Evolutionary conservation across 2,888 invertebrate species (phyloP).

Genomic region (Rhamphomyia laevipes): DNA sequence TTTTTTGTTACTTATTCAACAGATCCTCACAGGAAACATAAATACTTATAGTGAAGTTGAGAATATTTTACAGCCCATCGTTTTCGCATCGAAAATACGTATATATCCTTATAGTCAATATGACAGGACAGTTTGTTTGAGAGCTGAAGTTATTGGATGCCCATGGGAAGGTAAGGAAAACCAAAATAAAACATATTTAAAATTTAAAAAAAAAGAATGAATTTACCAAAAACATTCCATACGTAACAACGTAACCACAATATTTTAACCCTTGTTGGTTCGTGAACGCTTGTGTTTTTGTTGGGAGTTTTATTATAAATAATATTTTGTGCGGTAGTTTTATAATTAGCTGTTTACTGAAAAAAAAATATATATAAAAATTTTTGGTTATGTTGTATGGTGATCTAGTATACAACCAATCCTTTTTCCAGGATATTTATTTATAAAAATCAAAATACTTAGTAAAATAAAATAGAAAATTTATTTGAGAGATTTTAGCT

Average conservation of each 20-base stretch:
- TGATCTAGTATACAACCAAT: too few species aligned
- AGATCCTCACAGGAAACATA: constrained; percentile 68
- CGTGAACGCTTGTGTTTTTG: constrained; percentile 8
- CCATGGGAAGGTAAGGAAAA: constrained; percentile 54
- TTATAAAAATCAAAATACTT: too few species aligned
- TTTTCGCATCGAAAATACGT: constrained; percentile 63
- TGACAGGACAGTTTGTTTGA: constrained; percentile 67
- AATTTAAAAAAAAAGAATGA: neutral
- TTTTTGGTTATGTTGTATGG: too few species aligned
- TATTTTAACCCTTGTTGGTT: too few species aligned
- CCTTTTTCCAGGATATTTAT: too few species aligned
- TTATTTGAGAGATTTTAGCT: too few species aligned
- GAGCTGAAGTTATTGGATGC: constrained; percentile 73
- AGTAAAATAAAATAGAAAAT: too few species aligned
- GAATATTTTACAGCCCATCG: constrained; percentile 59
- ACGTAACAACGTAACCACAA: too few species aligned
- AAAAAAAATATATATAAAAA: too few species aligned
- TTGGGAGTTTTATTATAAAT: constrained; percentile 1
- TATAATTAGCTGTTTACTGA: too few species aligned
- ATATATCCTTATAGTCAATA: constrained; percentile 69
- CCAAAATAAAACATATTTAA: neutral
- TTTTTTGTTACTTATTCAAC: constrained; percentile 17
- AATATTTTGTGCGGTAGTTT: too few species aligned
- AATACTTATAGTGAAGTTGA: constrained; percentile 68
- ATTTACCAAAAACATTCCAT: too few species aligned